A percentile compares a stretch with the other conserved stretches of the same genome.
phyloP scores from a whole-genome alignment of 2,888 invertebrate species.

The Drosophila nr. perissopoda region DNA sequence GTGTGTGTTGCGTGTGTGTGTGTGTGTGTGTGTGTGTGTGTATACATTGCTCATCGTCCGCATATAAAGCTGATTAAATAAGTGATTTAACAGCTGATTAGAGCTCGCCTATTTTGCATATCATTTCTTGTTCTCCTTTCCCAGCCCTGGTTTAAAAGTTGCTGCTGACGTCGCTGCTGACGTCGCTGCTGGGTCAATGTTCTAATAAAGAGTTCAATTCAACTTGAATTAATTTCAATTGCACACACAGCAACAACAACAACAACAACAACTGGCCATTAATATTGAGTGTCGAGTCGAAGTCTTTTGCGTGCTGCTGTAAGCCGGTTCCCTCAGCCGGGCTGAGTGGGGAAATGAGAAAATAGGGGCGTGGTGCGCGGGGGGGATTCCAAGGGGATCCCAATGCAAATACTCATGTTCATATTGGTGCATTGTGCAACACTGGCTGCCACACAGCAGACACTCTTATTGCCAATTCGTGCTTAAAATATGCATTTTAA shows the following conservation, averaged over 20 bases:
- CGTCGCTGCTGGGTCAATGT: conserved; percentile 67
- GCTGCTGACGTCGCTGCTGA: conserved; percentile 2
- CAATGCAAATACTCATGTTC: conserved; percentile 5
- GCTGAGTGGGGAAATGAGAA: neutral
- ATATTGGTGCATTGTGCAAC: conserved; percentile 2
- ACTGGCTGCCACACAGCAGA: conserved; percentile 2
- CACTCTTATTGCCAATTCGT: conserved; percentile 41
- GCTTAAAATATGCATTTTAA: conserved; percentile 46
- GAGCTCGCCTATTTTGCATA: conserved; percentile 24
- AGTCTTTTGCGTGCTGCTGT: conserved; percentile 51
- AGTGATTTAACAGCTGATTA: conserved; percentile 69
- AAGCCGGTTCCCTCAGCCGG: conserved; percentile 55
- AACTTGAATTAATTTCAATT: conserved; percentile 81
- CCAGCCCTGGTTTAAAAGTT: neutral
- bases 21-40: neutral
- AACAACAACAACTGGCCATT: conserved; percentile 23
- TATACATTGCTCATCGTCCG: neutral
- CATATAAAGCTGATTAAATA: conserved; percentile 70
- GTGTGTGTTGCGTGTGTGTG: neutral
- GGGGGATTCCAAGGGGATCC: neutral
- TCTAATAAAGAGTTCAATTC: conserved; percentile 78
- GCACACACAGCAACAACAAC: conserved; percentile 40
- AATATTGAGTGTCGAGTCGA: conserved; percentile 42
- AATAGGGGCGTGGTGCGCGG: neutral
- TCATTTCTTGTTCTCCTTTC: neutral